Evolutionary conservation across 2,797 vertebrate species (phyloP), one percentile per base, ranked within the genome.

Genomic region (Serranus cabrilla): DNA sequence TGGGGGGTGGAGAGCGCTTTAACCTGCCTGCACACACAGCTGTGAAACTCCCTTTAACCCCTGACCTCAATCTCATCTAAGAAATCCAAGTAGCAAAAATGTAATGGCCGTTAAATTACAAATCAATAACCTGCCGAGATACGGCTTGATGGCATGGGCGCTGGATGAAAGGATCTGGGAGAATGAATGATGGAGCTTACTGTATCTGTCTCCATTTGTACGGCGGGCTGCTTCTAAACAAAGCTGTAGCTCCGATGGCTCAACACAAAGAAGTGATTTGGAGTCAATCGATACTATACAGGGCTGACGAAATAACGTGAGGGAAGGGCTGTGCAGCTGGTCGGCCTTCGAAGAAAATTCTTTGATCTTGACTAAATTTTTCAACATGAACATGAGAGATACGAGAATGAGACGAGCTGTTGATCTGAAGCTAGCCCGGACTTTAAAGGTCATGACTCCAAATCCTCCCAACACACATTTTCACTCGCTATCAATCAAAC

Each of bases 51-150:
- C 70, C n/a, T 47, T 70, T 80, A 64, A 87, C 77, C 62, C 21
- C 49, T 78, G 69, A 77, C 78, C 69, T 69, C 23, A 46, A 63
- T 78, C 60, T 60, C 74, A 65, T 61, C 70, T 56, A 27, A 72
- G 70, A 77, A 80, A 77, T 67, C 51, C 46, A 59, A 79, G 73
- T 4, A 64, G 71, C 54, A 67, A 65, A 67, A 82, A 58, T 27
- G 10, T 49, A 82, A 87, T 78, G 58, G 68, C 56, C 27, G 1
- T 49, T 74, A 78, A 90, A 91, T 87, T 75, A 85, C 40, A 89
- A 89, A 87, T 91, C 83, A 77, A 90, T 90, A 83, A 71, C 59
- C 50, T 37, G 23, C 49, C 1, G 4, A 71, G 72, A 70, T 42
- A 18, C 47, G 14, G 47, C 27, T 10, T 61, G 55, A 86, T 74